Evolutionary conservation across 2,113 vertebrate species (phyloP).

Genomic region (Argyrosomus japonicus): DNA sequence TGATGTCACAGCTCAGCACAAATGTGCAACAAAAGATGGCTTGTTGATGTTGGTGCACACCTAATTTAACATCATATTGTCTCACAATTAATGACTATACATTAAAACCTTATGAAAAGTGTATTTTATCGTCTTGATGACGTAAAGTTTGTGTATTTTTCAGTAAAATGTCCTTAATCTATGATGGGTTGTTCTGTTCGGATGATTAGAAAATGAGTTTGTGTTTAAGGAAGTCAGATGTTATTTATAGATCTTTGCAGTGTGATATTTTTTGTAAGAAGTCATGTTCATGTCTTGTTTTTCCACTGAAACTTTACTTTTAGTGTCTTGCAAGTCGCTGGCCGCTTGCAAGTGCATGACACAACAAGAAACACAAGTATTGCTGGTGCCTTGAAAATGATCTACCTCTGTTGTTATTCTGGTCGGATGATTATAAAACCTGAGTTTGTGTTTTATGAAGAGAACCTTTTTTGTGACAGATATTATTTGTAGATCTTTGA

Average conservation of each 20-base stretch:
- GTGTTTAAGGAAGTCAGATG: background rate
- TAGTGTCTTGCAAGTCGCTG: background rate
- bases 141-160: background rate
- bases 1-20: background rate
- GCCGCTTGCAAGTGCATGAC: too few relatives aligned
- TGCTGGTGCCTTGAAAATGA: background rate
- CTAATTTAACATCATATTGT: background rate
- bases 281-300: background rate
- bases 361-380: too few relatives aligned
- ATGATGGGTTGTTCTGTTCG: background rate
- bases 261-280: background rate
- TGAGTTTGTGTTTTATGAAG: too few relatives aligned
- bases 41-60: background rate
- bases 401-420: too few relatives aligned
- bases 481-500: too few relatives aligned
- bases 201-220: background rate
- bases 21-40: background rate
- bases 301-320: background rate
- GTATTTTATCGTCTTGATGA: background rate
- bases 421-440: too few relatives aligned
- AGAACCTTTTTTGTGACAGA: too few relatives aligned
- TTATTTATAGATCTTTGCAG: background rate
- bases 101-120: background rate
- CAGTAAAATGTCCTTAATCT: background rate
- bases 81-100: background rate